phyloP scores from a whole-genome alignment of 1,140 invertebrate species.

The Aphaenogaster rudis region DNA sequence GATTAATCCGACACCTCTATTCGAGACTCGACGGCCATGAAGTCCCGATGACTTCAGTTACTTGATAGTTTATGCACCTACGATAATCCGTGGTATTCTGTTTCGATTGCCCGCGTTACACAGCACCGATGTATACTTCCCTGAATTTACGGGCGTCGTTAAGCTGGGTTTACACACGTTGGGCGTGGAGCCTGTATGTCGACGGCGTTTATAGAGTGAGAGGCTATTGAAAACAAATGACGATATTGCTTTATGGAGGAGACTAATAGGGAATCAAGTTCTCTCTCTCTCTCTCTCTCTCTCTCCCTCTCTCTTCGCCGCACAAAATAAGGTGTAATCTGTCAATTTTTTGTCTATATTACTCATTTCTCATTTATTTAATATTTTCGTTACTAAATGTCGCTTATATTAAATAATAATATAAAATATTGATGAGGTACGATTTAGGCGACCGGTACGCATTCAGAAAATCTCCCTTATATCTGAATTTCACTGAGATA shows the following conservation, averaged over 20 bases:
- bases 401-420: no score
- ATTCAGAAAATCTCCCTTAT: not conserved
- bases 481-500: not conserved
- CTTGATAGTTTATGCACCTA: constrained; percentile 51
- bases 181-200: constrained; percentile 46
- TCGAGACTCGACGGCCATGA: constrained; percentile 5
- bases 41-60: constrained; percentile 51
- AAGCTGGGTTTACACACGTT: constrained; percentile 64
- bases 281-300: not conserved
- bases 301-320: not conserved
- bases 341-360: no score
- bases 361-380: no score
- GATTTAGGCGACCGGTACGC: no score
- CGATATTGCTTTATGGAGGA: not conserved
- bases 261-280: constrained; percentile 14
- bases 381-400: no score
- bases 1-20: constrained; percentile 59
- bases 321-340: no score
- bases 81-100: constrained; percentile 14
- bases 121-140: constrained; percentile 17
- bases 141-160: constrained; percentile 67
- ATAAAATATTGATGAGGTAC: no score
- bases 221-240: constrained; percentile 52
- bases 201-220: constrained; percentile 26
- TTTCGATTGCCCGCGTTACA: constrained; percentile 52